Evolutionary conservation across 2,888 invertebrate genomes (phyloP).

Genomic region (Hemaris fuciformis): DNA sequence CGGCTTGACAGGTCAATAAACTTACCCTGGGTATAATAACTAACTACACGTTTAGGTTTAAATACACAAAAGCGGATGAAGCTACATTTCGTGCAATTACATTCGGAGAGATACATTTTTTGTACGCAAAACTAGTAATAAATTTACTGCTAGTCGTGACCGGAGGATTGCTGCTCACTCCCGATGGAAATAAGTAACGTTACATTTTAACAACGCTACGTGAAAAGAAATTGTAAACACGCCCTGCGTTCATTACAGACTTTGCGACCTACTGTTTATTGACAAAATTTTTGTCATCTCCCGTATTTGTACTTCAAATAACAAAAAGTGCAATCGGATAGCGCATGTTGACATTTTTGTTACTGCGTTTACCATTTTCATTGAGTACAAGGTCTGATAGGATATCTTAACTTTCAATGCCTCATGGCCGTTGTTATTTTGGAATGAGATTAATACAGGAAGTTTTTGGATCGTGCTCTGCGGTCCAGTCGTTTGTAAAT

Average conservation of each 20-base stretch:
- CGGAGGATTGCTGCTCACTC: slow-evolving; percentile 22
- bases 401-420: slow-evolving; percentile 10
- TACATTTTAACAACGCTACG: slow-evolving; percentile 40
- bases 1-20: slow-evolving; percentile 14
- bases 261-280: slow-evolving; percentile 19
- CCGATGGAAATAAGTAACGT: slow-evolving; percentile 35
- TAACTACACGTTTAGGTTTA: slow-evolving; percentile 17
- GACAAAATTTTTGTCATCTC: slow-evolving; percentile 21
- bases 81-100: slow-evolving; percentile 22
- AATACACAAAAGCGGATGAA: slow-evolving; percentile 20
- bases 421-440: background rate
- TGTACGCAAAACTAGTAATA: slow-evolving; percentile 26
- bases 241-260: slow-evolving; percentile 14
- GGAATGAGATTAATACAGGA: slow-evolving; percentile 12
- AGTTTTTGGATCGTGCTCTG: background rate
- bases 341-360: slow-evolving; percentile 30
- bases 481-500: slow-evolving; percentile 16
- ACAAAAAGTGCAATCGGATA: slow-evolving; percentile 28
- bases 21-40: slow-evolving; percentile 14
- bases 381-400: slow-evolving; percentile 15
- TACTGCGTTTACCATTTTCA: slow-evolving; percentile 27
- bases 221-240: slow-evolving; percentile 46
- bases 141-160: slow-evolving; percentile 39
- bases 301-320: slow-evolving; percentile 31
- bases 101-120: slow-evolving; percentile 19